These are phyloP conservation scores for Acanthosoma haemorrhoidale DNA, from an alignment of 2,888 invertebrate species.

Conservation along the genomic window DNA sequence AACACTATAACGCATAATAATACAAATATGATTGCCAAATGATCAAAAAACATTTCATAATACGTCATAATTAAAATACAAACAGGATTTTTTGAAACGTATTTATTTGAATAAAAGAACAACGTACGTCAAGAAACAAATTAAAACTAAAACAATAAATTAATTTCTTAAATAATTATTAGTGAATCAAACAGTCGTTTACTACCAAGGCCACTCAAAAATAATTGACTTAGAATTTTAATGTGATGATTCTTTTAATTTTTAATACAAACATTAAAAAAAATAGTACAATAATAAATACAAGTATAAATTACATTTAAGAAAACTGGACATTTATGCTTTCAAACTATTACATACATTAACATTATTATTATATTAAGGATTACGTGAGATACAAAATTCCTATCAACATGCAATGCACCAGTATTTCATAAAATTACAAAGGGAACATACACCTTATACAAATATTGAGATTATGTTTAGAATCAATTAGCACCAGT, in stretches of 20 bases:
- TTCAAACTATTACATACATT: background rate
- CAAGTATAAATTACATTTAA: no score
- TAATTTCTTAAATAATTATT: background rate
- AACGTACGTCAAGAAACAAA: background rate
- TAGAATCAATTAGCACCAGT: background rate
- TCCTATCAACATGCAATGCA: no score
- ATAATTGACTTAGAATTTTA: constrained; percentile 6
- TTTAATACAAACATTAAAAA: background rate
- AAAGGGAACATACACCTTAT: constrained; percentile 6
- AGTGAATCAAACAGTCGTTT: background rate
- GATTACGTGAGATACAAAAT: background rate
- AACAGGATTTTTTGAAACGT: no score
- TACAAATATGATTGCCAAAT: no score
- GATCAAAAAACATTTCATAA: no score
- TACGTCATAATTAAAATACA: no score
- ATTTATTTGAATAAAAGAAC: constrained; percentile 4
- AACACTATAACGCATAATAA: no score
- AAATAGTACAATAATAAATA: background rate
- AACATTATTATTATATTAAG: background rate
- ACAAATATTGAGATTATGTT: background rate
- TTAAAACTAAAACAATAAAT: background rate
- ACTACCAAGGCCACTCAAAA: constrained; percentile 7
- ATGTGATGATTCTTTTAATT: background rate
- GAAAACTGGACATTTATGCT: background rate
- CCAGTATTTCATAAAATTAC: no score